Base-by-base conservation (phyloP, 2,113 vertebrate genomes). In the Dissostichus mawsoni region DNA sequence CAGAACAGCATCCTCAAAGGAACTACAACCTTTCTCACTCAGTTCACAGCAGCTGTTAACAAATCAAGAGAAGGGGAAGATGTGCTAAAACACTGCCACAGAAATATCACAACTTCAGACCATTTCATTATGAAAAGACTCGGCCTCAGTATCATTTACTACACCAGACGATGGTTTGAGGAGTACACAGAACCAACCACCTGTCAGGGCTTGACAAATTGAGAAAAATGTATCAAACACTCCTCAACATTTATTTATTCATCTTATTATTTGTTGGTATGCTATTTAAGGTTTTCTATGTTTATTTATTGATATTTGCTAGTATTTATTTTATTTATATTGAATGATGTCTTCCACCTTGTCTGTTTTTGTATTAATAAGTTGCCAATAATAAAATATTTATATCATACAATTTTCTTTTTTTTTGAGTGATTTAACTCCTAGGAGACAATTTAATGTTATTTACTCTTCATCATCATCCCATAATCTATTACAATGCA, bases 11-110 rank as follows among this genome's bases (percentile, higher is more conserved):
- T 91, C n/a, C 25, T 55, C 4, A 0, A 0, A 0, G 5, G 76
- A 5, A 3, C 23, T 2, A 7, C 0, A 0, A 0, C 0, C 0
- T 90, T 92, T 48, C 4, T 3, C 0, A 1, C 0, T 0, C 25
- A 29, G 0, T 81, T 93, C 6, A 6, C 25, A 5, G 0, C 0
- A 0, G 63, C 13, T 65, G 63, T 65, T 25, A 23, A 47, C 3
- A 17, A 2, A 5, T 45, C 58, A 23, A 8, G 41, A 2, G 36
- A 41, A 41, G 36, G 36, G 36, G 8, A 41, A 8, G 3, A 5
- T 14, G 44, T 2, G 1, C 5, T 2, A 10, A 11, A 20, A 10
- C 3, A 1, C 7, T 83, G 74, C 44, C 17, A 17, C 3, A 44
- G 1, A 68, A 1, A 45, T 2, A 0, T 59, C 0, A 2, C 0